Percentiles rank a stretch among this genome's conserved stretches.
Conservation (phyloP, 2,113 vertebrate genomes). For the Xiphophorus hellerii region DNA sequence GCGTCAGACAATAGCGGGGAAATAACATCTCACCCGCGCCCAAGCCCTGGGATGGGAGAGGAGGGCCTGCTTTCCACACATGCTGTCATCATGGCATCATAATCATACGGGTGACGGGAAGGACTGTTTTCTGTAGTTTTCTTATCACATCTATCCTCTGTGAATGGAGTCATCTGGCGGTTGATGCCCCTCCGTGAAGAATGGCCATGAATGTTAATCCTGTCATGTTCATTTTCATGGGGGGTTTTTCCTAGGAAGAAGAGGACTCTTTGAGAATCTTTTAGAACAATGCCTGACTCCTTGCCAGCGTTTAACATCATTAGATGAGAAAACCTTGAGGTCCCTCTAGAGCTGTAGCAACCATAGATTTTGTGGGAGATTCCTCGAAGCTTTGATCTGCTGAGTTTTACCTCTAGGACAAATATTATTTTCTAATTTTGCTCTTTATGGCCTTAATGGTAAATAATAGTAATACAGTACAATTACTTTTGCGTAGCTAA, state of each 20-base stretch:
- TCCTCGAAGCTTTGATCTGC: neutral
- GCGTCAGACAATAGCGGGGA: conserved; percentile 67
- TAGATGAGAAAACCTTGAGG: conserved; percentile 25
- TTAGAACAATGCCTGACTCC: conserved; percentile 44
- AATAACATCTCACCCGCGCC: conserved; percentile 70
- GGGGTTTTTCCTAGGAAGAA: conserved; percentile 55
- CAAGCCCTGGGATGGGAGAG: conserved; percentile 28
- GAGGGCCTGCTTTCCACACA: conserved; percentile 25
- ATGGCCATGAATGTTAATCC: conserved; percentile 66
- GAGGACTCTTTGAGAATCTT: conserved; percentile 54
- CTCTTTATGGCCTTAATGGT: too few species aligned
- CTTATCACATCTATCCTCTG: conserved; percentile 51
- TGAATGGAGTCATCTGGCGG: conserved; percentile 58
- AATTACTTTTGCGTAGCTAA: too few species aligned
- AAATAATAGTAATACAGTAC: too few species aligned
- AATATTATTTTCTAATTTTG: too few species aligned
- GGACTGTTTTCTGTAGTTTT: conserved; percentile 35
- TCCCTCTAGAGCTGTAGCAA: neutral
- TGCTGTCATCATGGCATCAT: conserved; percentile 61
- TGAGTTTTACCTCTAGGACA: neutral
- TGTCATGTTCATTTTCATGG: conserved; percentile 72
- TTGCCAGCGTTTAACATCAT: conserved; percentile 53
- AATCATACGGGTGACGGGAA: conserved; percentile 4
- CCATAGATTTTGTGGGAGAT: neutral
- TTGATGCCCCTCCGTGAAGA: conserved; percentile 47